Conservation (phyloP, 2,888 invertebrate genomes). For the Slavum lentiscoides region DNA sequence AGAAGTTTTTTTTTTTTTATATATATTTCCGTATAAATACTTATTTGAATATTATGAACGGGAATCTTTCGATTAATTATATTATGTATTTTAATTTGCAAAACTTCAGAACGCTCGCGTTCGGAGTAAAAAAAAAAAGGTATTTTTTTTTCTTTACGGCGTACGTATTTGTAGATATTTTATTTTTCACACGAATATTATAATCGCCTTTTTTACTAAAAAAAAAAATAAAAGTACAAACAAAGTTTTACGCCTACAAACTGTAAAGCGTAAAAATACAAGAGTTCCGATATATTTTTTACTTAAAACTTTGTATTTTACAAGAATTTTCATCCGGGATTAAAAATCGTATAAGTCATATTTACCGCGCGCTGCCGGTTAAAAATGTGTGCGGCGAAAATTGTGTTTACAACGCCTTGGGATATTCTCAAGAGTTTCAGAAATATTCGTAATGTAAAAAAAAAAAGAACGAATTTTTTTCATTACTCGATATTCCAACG, state of each 20-base stretch:
- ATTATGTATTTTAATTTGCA: no score
- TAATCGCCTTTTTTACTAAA: slow-evolving; percentile 5
- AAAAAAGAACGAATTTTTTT: no score
- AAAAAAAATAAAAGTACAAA: background rate
- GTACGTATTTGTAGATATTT: background rate
- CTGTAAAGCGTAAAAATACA: background rate
- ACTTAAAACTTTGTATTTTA: slow-evolving; percentile 10
- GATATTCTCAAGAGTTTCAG: background rate
- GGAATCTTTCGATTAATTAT: no score
- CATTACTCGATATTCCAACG: no score
- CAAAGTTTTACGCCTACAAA: slow-evolving; percentile 11
- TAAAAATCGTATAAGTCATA: background rate
- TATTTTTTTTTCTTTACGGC: no score
- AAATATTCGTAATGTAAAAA: no score
- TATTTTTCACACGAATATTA: background rate
- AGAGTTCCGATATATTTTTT: slow-evolving; percentile 21
- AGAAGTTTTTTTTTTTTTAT: no score
- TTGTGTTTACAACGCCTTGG: background rate
- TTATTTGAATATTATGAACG: no score
- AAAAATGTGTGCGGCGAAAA: background rate
- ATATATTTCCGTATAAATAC: no score
- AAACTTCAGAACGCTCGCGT: no score
- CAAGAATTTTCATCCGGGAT: background rate
- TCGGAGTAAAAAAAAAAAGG: no score
- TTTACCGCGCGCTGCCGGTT: background rate